A percentile compares a stretch with the other conserved stretches of the same genome.
Conservation (phyloP, 2,888 invertebrate species). For the Pristionchus exspectatus region DNA sequence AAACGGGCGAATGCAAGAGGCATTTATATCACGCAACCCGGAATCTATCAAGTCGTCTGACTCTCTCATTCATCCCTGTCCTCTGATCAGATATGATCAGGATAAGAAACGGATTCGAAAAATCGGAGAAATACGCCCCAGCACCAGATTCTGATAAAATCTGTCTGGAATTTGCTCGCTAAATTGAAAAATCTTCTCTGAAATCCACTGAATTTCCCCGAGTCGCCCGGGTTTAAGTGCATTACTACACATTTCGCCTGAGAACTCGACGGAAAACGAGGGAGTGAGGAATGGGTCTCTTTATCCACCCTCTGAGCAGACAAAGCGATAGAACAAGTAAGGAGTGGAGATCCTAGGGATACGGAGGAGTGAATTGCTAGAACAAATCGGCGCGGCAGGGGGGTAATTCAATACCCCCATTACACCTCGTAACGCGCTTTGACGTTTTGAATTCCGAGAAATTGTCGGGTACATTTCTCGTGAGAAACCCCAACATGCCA, state of each 20-base stretch:
- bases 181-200: constrained; percentile 11
- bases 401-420: constrained; percentile 33
- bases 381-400: not conserved
- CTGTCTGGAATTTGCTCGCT: not conserved
- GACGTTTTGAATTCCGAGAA: not conserved
- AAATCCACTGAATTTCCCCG: not conserved
- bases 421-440: not conserved
- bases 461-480: not conserved
- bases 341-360: not conserved
- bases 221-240: not conserved
- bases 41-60: not conserved
- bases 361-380: not conserved
- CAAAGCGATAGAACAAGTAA: not conserved
- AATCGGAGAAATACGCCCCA: not conserved
- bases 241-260: constrained; percentile 14
- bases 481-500: not conserved
- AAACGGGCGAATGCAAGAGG: not conserved
- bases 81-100: not conserved
- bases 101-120: not conserved
- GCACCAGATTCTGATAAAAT: not conserved
- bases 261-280: constrained; percentile 11
- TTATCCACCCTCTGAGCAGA: not conserved
- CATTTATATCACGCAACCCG: constrained; percentile 27
- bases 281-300: not conserved
- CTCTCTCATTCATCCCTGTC: no score